phyloP scores from a whole-genome alignment of 2,797 vertebrate genomes.

The Gambelia wislizenii region DNA sequence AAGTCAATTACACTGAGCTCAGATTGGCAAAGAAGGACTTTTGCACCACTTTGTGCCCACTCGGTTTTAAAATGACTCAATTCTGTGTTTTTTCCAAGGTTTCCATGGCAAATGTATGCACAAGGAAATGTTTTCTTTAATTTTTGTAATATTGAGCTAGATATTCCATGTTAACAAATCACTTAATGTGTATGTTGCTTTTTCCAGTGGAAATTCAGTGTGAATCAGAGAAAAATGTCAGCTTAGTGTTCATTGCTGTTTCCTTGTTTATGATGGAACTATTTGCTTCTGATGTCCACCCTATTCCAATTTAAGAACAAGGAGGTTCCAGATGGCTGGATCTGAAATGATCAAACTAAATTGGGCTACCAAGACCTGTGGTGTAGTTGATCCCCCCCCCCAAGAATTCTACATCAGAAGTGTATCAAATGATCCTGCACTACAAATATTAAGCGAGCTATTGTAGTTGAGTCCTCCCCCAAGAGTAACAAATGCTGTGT shows the following conservation, averaged over 20 bases:
- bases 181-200: rapidly evolving
- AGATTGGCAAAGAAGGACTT: conserved; percentile 55
- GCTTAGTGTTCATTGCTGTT: neutral
- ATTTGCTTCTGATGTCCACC: neutral
- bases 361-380: too few species aligned
- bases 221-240: conserved; percentile 30
- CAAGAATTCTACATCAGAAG: too few species aligned
- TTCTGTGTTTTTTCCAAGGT: conserved; percentile 64
- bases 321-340: too few species aligned
- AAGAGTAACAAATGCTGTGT: too few species aligned
- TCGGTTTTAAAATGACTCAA: conserved; percentile 64
- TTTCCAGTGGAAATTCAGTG: conserved; percentile 29
- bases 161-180: conserved; percentile 39
- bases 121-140: conserved; percentile 10
- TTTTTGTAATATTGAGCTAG: conserved; percentile 46
- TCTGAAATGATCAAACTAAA: too few species aligned
- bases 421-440: too few species aligned
- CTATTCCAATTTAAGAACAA: too few species aligned
- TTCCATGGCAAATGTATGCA: conserved; percentile 54
- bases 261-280: neutral
- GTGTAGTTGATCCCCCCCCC: too few species aligned
- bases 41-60: conserved; percentile 52
- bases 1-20: neutral
- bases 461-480: too few species aligned
- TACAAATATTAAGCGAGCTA: too few species aligned